Conservation (phyloP, 2,113 vertebrate genomes). For the Colossoma macropomum region DNA sequence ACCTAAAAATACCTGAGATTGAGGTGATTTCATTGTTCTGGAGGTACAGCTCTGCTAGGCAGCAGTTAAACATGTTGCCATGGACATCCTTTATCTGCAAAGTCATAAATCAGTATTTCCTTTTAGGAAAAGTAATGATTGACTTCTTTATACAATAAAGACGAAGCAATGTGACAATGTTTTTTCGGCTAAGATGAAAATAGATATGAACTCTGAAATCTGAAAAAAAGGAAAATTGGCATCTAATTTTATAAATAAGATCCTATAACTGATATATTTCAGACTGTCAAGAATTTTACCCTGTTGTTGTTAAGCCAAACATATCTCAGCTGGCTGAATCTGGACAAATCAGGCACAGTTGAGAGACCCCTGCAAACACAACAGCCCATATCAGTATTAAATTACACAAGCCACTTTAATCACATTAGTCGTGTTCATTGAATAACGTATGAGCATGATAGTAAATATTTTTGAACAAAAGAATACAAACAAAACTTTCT, state of each 20-base stretch:
- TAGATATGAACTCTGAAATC: background rate
- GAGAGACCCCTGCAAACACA: background rate
- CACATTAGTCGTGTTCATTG: background rate
- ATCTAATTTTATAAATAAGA: slow-evolving; percentile 3
- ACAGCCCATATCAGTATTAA: background rate
- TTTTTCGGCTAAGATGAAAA: background rate
- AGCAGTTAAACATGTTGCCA: slow-evolving; percentile 30
- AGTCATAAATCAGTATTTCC: background rate
- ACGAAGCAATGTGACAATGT: background rate
- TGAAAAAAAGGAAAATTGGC: background rate
- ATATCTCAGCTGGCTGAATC: slow-evolving; percentile 36
- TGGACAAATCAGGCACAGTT: slow-evolving; percentile 33
- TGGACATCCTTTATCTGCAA: slow-evolving; percentile 20
- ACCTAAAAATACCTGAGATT: slow-evolving; percentile 34
- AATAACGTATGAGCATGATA: background rate
- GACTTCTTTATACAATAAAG: background rate
- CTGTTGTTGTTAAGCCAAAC: slow-evolving; percentile 45
- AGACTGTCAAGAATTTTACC: slow-evolving; percentile 1
- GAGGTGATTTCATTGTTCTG: slow-evolving; percentile 38
- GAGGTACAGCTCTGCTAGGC: slow-evolving; percentile 43
- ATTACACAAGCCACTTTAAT: background rate
- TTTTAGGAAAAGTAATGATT: background rate
- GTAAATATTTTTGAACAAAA: background rate
- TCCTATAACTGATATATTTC: background rate
- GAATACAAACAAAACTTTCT: background rate